phyloP scores from a whole-genome alignment of 2,797 vertebrate genomes.

The Ambastaia sidthimunki region DNA sequence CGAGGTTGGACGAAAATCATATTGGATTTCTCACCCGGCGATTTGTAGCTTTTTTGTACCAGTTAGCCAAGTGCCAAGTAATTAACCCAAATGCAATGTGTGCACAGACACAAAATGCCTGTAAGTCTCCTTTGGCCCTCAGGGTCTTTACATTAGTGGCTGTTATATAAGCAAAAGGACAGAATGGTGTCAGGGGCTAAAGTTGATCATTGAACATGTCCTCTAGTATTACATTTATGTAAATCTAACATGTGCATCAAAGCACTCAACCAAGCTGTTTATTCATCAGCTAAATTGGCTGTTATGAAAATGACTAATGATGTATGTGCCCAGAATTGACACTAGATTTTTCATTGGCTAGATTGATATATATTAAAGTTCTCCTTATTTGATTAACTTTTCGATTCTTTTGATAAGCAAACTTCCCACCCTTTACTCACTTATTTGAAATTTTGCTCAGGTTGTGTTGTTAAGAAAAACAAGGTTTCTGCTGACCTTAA shows the following conservation, averaged over 20 bases:
- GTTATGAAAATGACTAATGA: slow-evolving; percentile 70
- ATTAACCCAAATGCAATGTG: slow-evolving; percentile 56
- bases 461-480: slow-evolving; percentile 1
- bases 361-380: slow-evolving; percentile 72
- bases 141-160: background rate
- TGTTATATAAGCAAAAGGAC: slow-evolving; percentile 57
- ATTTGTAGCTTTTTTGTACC: slow-evolving; percentile 43
- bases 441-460: slow-evolving; percentile 35
- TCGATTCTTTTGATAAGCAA: slow-evolving; percentile 11
- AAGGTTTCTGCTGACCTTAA: slow-evolving; percentile 35
- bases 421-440: slow-evolving; percentile 30
- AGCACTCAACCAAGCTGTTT: slow-evolving; percentile 66
- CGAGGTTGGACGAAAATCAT: slow-evolving; percentile 32
- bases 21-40: slow-evolving; percentile 26
- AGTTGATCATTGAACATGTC: slow-evolving; percentile 69
- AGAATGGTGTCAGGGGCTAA: slow-evolving; percentile 57
- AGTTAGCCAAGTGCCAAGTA: slow-evolving; percentile 43
- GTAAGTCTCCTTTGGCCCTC: slow-evolving; percentile 38
- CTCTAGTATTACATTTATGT: slow-evolving; percentile 69
- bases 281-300: slow-evolving; percentile 73
- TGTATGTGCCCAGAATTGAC: slow-evolving; percentile 57
- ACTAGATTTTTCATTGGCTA: slow-evolving; percentile 56
- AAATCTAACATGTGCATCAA: slow-evolving; percentile 69
- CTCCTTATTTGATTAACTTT: slow-evolving; percentile 73
- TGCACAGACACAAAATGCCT: slow-evolving; percentile 49